Evolutionary conservation across 2,797 vertebrate genomes (phyloP).

Genomic region (Poecilia wingei): DNA sequence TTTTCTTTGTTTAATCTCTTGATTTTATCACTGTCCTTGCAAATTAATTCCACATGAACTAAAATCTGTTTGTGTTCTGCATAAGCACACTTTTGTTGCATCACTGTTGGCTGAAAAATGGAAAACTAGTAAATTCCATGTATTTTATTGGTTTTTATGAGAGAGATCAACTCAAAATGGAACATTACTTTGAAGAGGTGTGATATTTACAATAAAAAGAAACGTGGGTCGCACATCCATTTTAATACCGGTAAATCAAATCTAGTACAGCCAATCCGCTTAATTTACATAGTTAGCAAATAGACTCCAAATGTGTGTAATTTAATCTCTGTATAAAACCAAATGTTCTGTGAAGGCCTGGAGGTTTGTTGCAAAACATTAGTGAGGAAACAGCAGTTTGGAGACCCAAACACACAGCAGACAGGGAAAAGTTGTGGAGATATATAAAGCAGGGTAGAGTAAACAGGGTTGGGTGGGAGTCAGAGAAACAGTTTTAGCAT

Average conservation of each 20-base stretch:
- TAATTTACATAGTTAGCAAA: neutral
- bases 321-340: neutral
- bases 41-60: neutral
- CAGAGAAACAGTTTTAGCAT: neutral
- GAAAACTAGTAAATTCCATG: neutral
- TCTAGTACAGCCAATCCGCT: neutral
- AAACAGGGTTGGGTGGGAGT: neutral
- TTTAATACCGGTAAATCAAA: neutral
- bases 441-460: neutral
- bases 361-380: neutral
- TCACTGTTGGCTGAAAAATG: neutral
- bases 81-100: neutral
- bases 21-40: neutral
- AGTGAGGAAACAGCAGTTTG: neutral
- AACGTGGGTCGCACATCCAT: neutral
- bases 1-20: slow-evolving; percentile 5
- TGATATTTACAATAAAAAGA: neutral
- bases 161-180: neutral
- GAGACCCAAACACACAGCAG: neutral
- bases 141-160: neutral
- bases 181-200: neutral
- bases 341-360: neutral
- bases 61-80: neutral
- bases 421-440: neutral
- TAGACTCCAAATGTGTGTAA: slow-evolving; percentile 1